Conservation (phyloP, 2,113 vertebrate species). For the Colossoma macropomum region DNA sequence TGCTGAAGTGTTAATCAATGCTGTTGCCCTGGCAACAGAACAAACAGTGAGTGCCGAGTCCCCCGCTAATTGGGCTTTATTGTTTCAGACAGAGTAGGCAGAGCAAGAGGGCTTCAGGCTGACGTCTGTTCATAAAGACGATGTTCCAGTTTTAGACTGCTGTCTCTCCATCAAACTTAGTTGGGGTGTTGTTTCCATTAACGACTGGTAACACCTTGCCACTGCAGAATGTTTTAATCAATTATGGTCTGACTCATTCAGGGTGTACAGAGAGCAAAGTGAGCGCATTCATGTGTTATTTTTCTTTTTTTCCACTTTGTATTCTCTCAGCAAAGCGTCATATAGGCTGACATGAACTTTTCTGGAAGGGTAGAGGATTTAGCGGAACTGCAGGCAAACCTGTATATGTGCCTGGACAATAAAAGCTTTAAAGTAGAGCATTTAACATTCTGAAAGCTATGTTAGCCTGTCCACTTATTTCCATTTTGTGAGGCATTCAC, state of each 20-base stretch:
- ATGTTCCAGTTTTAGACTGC: conserved; percentile 46
- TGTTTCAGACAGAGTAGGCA: conserved; percentile 66
- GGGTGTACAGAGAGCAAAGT: conserved; percentile 18
- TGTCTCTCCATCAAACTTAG: conserved; percentile 51
- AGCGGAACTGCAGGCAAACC: conserved; percentile 11
- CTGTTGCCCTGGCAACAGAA: conserved; percentile 84
- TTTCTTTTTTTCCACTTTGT: background rate
- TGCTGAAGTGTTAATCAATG: conserved; percentile 77
- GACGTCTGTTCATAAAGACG: conserved; percentile 54
- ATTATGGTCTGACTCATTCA: conserved; percentile 51
- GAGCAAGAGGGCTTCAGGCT: conserved; percentile 54
- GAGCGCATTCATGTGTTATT: background rate
- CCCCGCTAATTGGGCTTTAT: conserved; percentile 86
- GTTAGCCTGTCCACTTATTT: conserved; percentile 24
- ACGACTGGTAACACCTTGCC: conserved; percentile 51
- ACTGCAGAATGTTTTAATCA: conserved; percentile 47
- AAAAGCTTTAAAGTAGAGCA: conserved; percentile 23
- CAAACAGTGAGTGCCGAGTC: conserved; percentile 83
- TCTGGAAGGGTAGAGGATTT: conserved; percentile 21
- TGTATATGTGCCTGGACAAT: conserved; percentile 9
- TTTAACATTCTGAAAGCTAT: conserved; percentile 30
- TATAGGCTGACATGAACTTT: conserved; percentile 22
- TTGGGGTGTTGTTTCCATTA: conserved; percentile 52
- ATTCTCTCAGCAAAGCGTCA: conserved; percentile 12
- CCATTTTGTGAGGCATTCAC: conserved; percentile 30